Base-by-base conservation (phyloP, 2,888 invertebrate genomes). In the Priocnemis perturbator region DNA sequence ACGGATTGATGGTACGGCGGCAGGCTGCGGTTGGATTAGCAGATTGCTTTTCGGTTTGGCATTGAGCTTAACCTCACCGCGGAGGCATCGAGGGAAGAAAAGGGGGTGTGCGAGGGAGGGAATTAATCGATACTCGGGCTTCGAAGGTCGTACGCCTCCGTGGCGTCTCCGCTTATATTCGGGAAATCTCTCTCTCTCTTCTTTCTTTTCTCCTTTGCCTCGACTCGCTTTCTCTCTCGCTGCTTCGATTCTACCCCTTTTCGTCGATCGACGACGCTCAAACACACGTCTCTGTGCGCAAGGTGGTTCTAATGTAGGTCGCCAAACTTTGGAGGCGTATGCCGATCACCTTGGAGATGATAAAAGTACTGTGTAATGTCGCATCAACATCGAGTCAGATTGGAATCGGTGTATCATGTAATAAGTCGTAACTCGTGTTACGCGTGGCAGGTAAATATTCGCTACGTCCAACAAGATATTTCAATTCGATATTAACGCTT, bases 131-230 rank as follows among this genome's bases (percentile, higher is more conserved):
- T 79, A 74, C 59, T 4, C 37, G 26, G 20, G 21, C 20, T 56
- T 19, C 70, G 79, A 79, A 79, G 79, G 79, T 76, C 79, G 79
- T 80, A 80, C 78, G 74, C 66, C 67, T 60, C 59, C 55, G 76
- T 59, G 74, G 72, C 77, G 76, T 79, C 79, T 79, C 79, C 77
- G 59, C 56, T 71, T 69, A 72, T 60, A 66, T 68, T 61, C 58
- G 66, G 37, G 19, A 45, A 37, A 37, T 37, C 37, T 37, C 37
- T 37, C 37, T 23, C 21, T 48, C 26, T 50, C 57, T 26, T 62
- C 61, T 55, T 45, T 66, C 67, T 71, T 69, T 56, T 57, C 47
- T 45, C 19, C 48, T 47, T 19, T n/a, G 20, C 44, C 59, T 52
- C 26, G 26, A 50, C 44, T 48, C 30, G 47, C 30, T 21, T n/a